A percentile compares a stretch with the other conserved stretches of the same genome.
These are phyloP conservation scores for Brachynemurus nebulosus DNA, from an alignment of 2,888 invertebrate genomes.

Conservation along the genomic window DNA sequence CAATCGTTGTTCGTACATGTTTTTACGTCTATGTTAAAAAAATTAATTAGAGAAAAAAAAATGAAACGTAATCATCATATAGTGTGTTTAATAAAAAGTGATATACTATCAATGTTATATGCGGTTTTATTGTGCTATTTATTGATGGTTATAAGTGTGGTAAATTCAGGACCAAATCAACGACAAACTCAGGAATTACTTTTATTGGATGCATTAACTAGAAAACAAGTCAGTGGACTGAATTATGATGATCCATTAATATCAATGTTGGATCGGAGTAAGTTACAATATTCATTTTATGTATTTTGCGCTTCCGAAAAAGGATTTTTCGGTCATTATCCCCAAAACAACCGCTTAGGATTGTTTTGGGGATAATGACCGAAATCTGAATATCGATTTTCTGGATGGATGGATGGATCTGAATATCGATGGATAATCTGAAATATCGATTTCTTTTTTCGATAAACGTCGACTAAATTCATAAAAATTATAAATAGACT, in stretches of 20 bases:
- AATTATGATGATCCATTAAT: conserved; percentile 58
- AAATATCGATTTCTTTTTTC: no score
- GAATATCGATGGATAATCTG: no score
- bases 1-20: no score
- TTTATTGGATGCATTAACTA: conserved; percentile 55
- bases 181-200: conserved; percentile 64
- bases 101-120: background rate
- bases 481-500: no score
- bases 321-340: no score
- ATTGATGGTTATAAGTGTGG: conserved; percentile 6
- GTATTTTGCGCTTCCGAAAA: background rate
- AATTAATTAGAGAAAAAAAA: background rate
- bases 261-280: conserved; percentile 77
- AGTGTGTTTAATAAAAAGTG: background rate
- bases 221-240: conserved; percentile 41
- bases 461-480: no score
- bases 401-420: no score
- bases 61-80: background rate
- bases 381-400: no score
- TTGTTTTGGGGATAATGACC: no score
- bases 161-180: conserved; percentile 36
- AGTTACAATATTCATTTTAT: conserved; percentile 24
- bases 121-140: background rate
- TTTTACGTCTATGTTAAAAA: no score
- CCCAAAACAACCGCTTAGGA: no score